phyloP scores from a whole-genome alignment of 1,140 invertebrate genomes.

The Drosophila orena region DNA sequence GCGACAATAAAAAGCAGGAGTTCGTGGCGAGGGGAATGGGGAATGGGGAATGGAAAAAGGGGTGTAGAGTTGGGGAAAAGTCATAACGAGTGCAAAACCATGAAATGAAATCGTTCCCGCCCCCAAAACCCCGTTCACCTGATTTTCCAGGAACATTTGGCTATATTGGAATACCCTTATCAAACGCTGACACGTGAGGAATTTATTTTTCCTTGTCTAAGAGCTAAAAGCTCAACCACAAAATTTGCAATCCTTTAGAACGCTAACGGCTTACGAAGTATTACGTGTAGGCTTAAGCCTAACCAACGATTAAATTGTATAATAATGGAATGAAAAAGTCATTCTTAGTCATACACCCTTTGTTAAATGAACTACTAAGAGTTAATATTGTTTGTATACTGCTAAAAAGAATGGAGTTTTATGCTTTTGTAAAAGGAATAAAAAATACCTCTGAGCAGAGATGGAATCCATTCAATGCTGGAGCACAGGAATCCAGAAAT shows the following conservation, averaged over 20 bases:
- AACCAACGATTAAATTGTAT: too few species aligned
- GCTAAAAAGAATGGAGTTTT: too few species aligned
- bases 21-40: constrained; percentile 4
- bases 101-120: constrained; percentile 81
- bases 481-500: not conserved
- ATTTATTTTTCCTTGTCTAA: not conserved
- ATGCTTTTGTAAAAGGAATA: not conserved
- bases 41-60: too few species aligned
- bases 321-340: too few species aligned
- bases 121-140: constrained; percentile 19
- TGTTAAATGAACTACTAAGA: too few species aligned
- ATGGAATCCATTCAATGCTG: not conserved
- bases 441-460: not conserved
- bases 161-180: constrained; percentile 20
- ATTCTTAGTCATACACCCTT: too few species aligned
- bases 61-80: constrained; percentile 57
- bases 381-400: too few species aligned
- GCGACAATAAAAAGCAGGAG: constrained; percentile 72
- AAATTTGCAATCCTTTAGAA: not conserved
- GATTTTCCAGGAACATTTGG: not conserved
- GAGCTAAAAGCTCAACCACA: not conserved
- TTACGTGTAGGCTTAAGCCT: too few species aligned
- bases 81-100: constrained; percentile 83
- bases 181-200: not conserved
- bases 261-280: too few species aligned